Base-by-base conservation (phyloP, 2,113 vertebrate genomes). In the Ciconia stormi region DNA sequence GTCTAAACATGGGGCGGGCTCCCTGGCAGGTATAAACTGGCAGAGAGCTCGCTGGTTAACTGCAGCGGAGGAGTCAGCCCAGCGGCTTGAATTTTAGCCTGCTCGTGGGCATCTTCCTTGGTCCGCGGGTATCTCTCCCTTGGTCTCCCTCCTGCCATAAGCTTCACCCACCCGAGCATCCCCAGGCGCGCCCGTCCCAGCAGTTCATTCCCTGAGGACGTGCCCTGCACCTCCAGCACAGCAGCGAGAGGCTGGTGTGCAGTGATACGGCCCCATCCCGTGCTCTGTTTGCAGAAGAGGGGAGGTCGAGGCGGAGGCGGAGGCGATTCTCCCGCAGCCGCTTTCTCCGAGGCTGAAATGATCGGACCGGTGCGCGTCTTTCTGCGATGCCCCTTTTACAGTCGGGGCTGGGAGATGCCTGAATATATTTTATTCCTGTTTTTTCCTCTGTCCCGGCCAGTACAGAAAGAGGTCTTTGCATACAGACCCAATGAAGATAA, bases 381-480 rank as follows among this genome's bases (percentile, higher is more conserved):
- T 30, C 70, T 3, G 11, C 5, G 77, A 50, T 84, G 91, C 30
- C 87, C 82, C 92, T 95, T 96, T 95, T 79, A 71, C 96, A 95
- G 92, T 78, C 46, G 0, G 36, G 86, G 69, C 59, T 62, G 76
- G 66, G 89, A 78, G 72, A 83, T 77, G 91, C 76, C 77, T 59
- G 69, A 78, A 47, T 67, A 30, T 94, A 80, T 78, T 96, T 95
- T 58, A 87, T 87, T 87, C 84, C 73, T 55, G 34, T 47, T 14
- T 81, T 74, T 77, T 36, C 47, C 26, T 67, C 61, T 42, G 22
- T 87, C 81, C 87, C 1, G 4, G 17, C 44, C 86, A 16, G 55
- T 49, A 49, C 36, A 82, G 93, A 92, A 95, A 79, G 46, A 82
- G 40, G 30, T 50, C 88, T 96, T 92, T 96, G 82, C 93, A 88